Evolutionary conservation across 1,140 invertebrate genomes (phyloP), one percentile per base, ranked within the genome.

Genomic region (Caenorhabditis brenneri): DNA sequence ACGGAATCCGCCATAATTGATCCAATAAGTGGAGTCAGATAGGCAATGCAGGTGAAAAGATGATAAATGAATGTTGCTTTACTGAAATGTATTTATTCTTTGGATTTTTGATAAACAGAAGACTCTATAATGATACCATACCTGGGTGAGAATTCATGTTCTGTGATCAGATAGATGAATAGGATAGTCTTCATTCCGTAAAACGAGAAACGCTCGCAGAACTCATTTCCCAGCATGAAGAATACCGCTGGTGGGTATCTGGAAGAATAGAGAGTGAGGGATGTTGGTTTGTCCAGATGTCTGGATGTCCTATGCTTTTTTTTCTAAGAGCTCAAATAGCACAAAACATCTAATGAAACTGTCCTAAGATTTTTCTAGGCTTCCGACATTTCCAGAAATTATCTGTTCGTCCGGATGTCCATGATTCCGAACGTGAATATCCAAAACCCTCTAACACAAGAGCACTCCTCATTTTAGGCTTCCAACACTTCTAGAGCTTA

Each of bases 181-280:
- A 90, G 86, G 69, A 90, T 87, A 15, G 89, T 87, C 29, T 95
- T 94, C 94, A 97, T 95, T 89, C 96, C 96, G 94, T 97, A 98
- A 91, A 94, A 98, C 48, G 94, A 95, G 92, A 98, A 98, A 89
- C 96, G 93, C 92, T 98, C 97, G 91, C 96, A 98, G 90, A 98
- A 97, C 91, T 98, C 97, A 93, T 96, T 97, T 88, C 94, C 94
- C 83, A 98, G 93, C 88, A 98, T 98, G 91, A 97, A 97, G 89
- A 95, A 95, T n/a, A 97, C 94, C 3, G 95, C 93, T 90, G 94
- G 95, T 0, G 96, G 96, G 78, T 90, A 90, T 79, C 78, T 83
- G 79, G 51, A 78, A 84, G n/a, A n/a, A n/a, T n/a, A n/a, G n/a
- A n/a, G n/a, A n/a, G n/a, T n/a, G n/a, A n/a, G n/a, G n/a, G n/a